phyloP scores from a whole-genome alignment of 1,140 invertebrate genomes.

The Orchestia grillus region DNA sequence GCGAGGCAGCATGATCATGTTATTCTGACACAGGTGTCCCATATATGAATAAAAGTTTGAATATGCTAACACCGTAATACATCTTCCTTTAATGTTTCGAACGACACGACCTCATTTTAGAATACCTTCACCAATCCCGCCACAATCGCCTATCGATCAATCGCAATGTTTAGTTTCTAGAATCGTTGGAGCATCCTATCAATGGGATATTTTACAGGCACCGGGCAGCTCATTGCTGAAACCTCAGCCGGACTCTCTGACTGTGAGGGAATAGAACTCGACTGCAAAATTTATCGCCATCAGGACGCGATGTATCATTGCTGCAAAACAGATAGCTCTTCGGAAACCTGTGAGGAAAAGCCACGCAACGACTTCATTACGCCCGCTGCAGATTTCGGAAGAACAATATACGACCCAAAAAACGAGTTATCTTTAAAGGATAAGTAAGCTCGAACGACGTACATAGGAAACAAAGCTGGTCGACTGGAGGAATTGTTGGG shows the following conservation, averaged over 20 bases:
- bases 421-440: constrained; percentile 1
- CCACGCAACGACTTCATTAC: constrained; percentile 44
- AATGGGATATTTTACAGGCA: neutral
- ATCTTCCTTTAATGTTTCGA: neutral
- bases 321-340: constrained; percentile 13
- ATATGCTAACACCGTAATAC: neutral
- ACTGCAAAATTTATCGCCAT: constrained; percentile 30
- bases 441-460: neutral
- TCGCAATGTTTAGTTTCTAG: neutral
- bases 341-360: neutral
- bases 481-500: neutral
- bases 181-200: neutral
- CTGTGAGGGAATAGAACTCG: neutral
- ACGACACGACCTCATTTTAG: neutral
- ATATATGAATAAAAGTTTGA: neutral
- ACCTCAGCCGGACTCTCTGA: neutral
- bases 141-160: neutral
- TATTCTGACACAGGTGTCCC: neutral
- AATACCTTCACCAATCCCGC: neutral
- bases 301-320: constrained; percentile 34
- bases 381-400: constrained; percentile 17
- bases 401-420: constrained; percentile 27
- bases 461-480: neutral
- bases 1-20: neutral
- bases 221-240: neutral